Evolutionary conservation across 2,113 vertebrate genomes (phyloP).

Genomic region (Heptranchias perlo): DNA sequence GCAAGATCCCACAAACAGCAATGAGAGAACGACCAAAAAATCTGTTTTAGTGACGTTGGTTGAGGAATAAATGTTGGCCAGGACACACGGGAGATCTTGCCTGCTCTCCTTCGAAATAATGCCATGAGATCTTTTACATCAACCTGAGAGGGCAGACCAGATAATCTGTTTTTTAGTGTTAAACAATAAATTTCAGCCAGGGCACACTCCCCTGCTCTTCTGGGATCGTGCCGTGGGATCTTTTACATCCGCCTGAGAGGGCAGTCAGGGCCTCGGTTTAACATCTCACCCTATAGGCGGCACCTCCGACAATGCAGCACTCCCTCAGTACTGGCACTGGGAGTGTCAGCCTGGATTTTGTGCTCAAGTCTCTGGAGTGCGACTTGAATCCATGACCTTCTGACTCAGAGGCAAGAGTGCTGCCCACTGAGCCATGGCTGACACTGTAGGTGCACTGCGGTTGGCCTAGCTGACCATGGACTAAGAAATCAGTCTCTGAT

Average conservation of each 20-base stretch:
- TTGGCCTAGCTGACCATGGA: neutral
- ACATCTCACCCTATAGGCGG: no score
- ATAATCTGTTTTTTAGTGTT: no score
- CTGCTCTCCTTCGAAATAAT: no score
- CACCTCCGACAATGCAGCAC: neutral
- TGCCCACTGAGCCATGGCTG: no score
- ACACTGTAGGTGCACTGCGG: neutral
- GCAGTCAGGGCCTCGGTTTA: neutral
- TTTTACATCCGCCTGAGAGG: neutral
- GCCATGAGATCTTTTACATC: no score
- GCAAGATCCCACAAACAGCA: neutral
- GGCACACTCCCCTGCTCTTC: no score
- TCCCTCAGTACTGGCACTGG: neutral
- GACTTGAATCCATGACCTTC: no score
- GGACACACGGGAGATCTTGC: neutral
- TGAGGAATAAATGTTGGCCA: neutral
- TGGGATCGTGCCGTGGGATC: no score
- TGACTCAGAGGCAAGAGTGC: neutral
- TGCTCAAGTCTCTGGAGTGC: neutral
- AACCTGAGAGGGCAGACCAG: no score
- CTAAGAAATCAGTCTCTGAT: no score
- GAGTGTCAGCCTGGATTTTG: neutral
- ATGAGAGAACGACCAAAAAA: neutral
- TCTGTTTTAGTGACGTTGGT: neutral
- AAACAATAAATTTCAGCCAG: no score